Conservation (phyloP, 1,140 invertebrate genomes). For the Homalodisca vitripennis region DNA sequence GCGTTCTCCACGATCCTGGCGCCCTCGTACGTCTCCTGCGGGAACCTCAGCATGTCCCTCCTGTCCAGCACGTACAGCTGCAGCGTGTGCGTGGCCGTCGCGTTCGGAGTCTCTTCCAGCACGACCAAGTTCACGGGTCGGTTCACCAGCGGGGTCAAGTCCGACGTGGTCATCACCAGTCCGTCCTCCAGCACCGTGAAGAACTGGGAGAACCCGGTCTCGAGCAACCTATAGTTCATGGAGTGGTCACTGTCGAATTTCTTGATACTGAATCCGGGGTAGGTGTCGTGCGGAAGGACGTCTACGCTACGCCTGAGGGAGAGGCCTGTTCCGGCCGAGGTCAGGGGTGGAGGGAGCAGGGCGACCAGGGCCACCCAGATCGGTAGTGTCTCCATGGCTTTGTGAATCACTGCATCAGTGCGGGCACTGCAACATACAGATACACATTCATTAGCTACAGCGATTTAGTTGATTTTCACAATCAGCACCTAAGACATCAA, state of each 20-base stretch:
- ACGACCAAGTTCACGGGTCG: constrained; percentile 76
- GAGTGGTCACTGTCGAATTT: constrained; percentile 58
- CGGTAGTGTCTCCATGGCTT: constrained; percentile 15
- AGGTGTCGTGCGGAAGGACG: constrained; percentile 66
- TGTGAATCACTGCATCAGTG: not conserved
- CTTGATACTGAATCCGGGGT: constrained; percentile 81
- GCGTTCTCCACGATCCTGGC: constrained; percentile 70
- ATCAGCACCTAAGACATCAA: too few species aligned
- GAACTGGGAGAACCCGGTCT: constrained; percentile 75
- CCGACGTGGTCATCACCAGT: constrained; percentile 85
- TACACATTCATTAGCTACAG: too few species aligned
- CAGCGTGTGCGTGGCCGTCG: constrained; percentile 74
- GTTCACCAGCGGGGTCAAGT: constrained; percentile 75
- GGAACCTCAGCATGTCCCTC: constrained; percentile 74
- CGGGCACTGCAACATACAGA: too few species aligned
- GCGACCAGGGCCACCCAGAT: constrained; percentile 28
- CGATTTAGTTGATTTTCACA: too few species aligned
- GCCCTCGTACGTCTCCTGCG: constrained; percentile 61
- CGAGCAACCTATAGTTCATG: constrained; percentile 64
- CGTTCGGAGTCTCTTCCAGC: constrained; percentile 74
- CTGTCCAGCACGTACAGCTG: constrained; percentile 81
- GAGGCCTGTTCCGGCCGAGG: constrained; percentile 5
- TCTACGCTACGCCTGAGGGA: constrained; percentile 42
- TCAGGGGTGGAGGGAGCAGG: not conserved
- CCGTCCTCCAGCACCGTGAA: constrained; percentile 87